phyloP scores from a whole-genome alignment of 2,888 invertebrate genomes.

The Ypsolopha sequella region DNA sequence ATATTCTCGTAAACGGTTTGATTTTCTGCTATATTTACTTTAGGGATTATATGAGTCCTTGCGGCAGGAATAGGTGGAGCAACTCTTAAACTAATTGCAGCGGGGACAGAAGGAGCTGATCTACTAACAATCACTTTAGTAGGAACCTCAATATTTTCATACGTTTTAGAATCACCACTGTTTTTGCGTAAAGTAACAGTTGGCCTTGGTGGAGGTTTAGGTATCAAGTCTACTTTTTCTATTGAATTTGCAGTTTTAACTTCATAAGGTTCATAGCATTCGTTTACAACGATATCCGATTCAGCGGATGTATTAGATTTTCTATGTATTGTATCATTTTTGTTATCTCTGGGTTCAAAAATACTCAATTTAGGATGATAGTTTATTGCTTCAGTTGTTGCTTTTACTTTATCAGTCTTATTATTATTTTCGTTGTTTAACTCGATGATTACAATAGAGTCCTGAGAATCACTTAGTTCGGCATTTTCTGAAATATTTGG shows the following conservation, averaged over 20 bases:
- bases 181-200: slow-evolving; percentile 16
- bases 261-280: slow-evolving; percentile 57
- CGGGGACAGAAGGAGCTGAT: background rate
- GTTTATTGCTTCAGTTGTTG: slow-evolving; percentile 33
- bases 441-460: slow-evolving; percentile 30
- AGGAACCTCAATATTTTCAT: slow-evolving; percentile 40
- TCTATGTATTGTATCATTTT: background rate
- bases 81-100: background rate
- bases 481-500: slow-evolving; percentile 63
- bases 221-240: slow-evolving; percentile 18
- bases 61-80: slow-evolving; percentile 42
- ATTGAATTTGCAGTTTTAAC: slow-evolving; percentile 20
- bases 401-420: slow-evolving; percentile 11
- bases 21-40: slow-evolving; percentile 27
- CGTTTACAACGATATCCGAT: slow-evolving; percentile 45
- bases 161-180: slow-evolving; percentile 31
- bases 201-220: slow-evolving; percentile 44
- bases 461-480: slow-evolving; percentile 45
- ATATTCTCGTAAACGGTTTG: slow-evolving; percentile 51
- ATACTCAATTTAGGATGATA: slow-evolving; percentile 32
- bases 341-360: slow-evolving; percentile 41
- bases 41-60: slow-evolving; percentile 41
- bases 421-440: slow-evolving; percentile 25
- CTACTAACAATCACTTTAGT: slow-evolving; percentile 8
- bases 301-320: slow-evolving; percentile 31